These are phyloP conservation scores for Microtus californicus DNA, from an alignment of 2,797 vertebrate species.

Conservation along the genomic window DNA sequence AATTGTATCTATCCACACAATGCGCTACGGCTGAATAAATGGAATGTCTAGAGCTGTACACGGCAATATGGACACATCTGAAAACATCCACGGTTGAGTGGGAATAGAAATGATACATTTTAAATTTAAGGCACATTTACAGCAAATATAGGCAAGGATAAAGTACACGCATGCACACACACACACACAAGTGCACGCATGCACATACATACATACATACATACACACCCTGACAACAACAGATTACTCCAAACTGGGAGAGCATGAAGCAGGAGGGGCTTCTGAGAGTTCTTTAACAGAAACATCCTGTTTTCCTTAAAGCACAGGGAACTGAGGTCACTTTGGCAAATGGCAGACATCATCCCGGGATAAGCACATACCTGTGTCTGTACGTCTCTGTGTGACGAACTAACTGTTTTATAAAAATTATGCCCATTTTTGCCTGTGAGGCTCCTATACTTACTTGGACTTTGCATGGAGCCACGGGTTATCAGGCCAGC, in stretches of 20 bases:
- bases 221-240: background rate
- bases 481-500: background rate
- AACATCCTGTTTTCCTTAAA: constrained; percentile 16
- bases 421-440: background rate
- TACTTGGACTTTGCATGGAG: background rate
- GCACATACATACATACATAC: too few relatives aligned
- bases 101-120: background rate
- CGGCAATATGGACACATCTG: background rate
- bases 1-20: background rate
- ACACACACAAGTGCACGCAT: too few relatives aligned
- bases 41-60: background rate
- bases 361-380: background rate
- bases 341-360: background rate
- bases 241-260: background rate
- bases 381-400: background rate
- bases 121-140: background rate
- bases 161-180: fast-evolving
- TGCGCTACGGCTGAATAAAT: background rate
- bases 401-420: background rate
- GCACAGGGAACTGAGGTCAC: background rate
- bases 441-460: background rate
- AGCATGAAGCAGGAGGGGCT: background rate
- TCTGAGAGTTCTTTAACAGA: background rate
- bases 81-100: background rate
- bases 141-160: constrained; percentile 19